Conservation (phyloP, 2,113 vertebrate genomes). For the Xiphorhynchus elegans region DNA sequence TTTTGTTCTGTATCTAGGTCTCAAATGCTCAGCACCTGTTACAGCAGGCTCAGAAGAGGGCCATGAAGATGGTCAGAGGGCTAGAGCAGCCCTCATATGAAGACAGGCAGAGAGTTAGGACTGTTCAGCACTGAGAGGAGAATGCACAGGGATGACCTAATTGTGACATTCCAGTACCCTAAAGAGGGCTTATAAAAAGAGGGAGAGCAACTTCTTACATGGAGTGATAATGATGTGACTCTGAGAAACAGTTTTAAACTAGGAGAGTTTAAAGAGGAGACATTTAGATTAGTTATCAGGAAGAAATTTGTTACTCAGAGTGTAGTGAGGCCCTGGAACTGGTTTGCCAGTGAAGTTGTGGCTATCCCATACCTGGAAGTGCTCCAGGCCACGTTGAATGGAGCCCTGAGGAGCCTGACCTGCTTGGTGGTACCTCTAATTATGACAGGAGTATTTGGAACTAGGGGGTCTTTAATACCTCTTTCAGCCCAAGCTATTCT, state of each 20-base stretch:
- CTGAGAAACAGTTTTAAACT: neutral
- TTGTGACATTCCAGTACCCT: neutral
- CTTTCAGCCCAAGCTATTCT: neutral
- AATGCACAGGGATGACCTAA: neutral
- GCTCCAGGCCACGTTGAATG: neutral
- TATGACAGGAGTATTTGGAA: accelerated
- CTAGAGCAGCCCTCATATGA: neutral
- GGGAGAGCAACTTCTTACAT: neutral
- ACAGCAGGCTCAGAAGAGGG: neutral
- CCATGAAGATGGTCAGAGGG: neutral
- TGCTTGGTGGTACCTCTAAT: neutral
- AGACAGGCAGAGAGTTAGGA: neutral
- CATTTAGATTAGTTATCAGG: neutral
- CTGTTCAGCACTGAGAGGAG: neutral
- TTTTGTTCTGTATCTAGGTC: neutral
- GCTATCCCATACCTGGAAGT: neutral
- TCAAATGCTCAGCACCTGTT: accelerated
- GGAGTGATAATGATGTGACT: neutral
- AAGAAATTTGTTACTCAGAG: neutral
- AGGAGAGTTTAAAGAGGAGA: neutral
- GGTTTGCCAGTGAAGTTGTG: neutral
- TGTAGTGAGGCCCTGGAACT: neutral
- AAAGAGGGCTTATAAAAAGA: neutral
- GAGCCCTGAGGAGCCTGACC: neutral
- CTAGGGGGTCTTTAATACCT: neutral